Base-by-base conservation (phyloP, 2,888 invertebrate species). In the Cremastobaeus sp. region DNA sequence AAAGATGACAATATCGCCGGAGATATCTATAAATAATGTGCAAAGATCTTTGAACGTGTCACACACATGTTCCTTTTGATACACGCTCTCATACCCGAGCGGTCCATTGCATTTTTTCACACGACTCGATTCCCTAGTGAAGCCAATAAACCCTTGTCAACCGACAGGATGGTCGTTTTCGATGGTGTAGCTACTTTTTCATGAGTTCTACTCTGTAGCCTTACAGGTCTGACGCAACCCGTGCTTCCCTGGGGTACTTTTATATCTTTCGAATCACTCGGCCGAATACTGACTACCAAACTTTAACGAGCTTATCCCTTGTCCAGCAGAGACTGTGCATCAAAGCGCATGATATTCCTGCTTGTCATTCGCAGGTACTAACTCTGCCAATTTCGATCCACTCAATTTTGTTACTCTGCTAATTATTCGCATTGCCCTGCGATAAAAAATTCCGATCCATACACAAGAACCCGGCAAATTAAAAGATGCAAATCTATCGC, bases 111-210 rank as follows among this genome's bases (percentile, higher is more conserved):
- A 62, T 73, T 76, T 76, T 72, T 69, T 76, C 57, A 62, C 59
- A 52, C 74, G 62, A 74, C 66, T 76, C 55, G 78, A 80, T 81
- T 78, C 76, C 76, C 78, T 75, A 76, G 79, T 79, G 82, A 82
- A 83, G 81, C 82, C 83, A 84, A 83, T 84, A 84, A 84, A 84
- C 84, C 83, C 83, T 81, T 81, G 84, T 83, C 84, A 83, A 82
- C 78, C 76, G 78, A 77, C 75, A 78, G 77, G 74, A 76, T 59
- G 59, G 71, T 52, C 76, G 74, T 55, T 74, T 68, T 73, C 70
- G 73, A 68, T 70, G 74, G 59, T 71, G 57, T 50, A 71, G 65
- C 74, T 65, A 76, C 76, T 76, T 60, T 77, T 76, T 62, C 62
- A 64, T 59, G 69, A 65, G 52, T 62, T 50, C 25, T 35, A 32